Evolutionary conservation across 2,113 vertebrate species (phyloP), one percentile per base, ranked within the genome.

Genomic region (Protomyctophum bolini): DNA sequence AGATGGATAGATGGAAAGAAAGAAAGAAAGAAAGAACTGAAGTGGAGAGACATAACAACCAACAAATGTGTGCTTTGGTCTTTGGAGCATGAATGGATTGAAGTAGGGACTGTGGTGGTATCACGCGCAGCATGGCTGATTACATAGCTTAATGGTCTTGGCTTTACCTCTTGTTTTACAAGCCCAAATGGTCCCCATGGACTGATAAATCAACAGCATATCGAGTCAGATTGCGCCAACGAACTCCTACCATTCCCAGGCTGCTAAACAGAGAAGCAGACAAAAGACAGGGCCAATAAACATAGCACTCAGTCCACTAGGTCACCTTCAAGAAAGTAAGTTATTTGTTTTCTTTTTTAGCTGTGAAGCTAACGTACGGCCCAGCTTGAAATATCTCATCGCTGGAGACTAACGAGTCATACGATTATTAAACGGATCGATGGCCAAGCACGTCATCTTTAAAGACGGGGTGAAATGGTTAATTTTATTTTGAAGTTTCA

Each of bases 91-190:
- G 76, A 85, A 85, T 70, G 76, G 67, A 88, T 81, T 86, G 82
- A 80, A 84, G 85, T 81, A 76, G 55, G 50, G 65, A 85, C 76
- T 72, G 75, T 73, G 73, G 75, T 73, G 73, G 74, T 81, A 86
- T 89, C 80, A 86, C 68, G 58, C 85, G 83, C 77, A 88, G 76
- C 77, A 84, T 85, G 85, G 85, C 86, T 87, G 88, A 91, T 92
- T 92, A 89, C 86, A 80, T 86, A 80, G 80, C 85, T 87, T 92
- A 92, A 90, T 89, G 80, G 85, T 83, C 80, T 85, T 91, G 89
- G 89, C 88, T 86, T 92, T 85, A 88, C 82, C 85, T 88, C 85
- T 68, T 91, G 90, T 89, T 92, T 91, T 91, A 92, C 83, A 92
- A 89, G 84, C 72, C 80, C 83, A 85, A 90, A 87, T 81, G 79